Evolutionary conservation across 2,888 invertebrate genomes (phyloP).

Genomic region (Eilema caniola): DNA sequence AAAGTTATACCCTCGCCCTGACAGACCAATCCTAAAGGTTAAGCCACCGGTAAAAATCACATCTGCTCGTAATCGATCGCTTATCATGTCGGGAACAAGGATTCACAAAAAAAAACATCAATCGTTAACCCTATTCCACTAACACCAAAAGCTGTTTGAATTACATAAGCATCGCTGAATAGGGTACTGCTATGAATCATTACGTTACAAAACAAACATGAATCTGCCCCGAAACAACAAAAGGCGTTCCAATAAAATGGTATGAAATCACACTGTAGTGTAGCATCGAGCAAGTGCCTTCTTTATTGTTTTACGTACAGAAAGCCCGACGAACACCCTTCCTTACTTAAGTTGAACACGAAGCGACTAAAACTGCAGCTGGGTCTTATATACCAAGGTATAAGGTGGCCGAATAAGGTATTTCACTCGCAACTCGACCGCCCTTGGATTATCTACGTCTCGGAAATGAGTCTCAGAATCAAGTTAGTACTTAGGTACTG

Average conservation of each 20-base stretch:
- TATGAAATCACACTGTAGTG: slow-evolving; percentile 56
- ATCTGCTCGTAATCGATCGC: slow-evolving; percentile 4
- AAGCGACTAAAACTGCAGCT: no score
- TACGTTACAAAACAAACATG: slow-evolving; percentile 67
- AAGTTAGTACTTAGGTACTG: no score
- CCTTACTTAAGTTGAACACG: no score
- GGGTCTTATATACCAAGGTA: no score
- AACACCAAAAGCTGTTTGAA: slow-evolving; percentile 28
- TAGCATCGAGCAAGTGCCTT: neutral
- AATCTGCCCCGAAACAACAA: slow-evolving; percentile 62
- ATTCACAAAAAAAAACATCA: slow-evolving; percentile 8
- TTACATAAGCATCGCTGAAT: slow-evolving; percentile 36
- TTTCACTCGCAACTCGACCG: no score
- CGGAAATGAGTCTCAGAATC: no score
- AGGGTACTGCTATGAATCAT: slow-evolving; percentile 62
- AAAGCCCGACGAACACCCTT: no score
- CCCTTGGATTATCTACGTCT: neutral
- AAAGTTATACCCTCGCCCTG: neutral
- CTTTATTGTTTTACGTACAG: no score
- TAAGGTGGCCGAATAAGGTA: no score
- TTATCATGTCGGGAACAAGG: neutral
- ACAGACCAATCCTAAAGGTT: neutral
- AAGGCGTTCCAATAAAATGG: slow-evolving; percentile 66
- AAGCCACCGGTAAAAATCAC: neutral
- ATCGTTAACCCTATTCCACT: slow-evolving; percentile 7